phyloP scores from a whole-genome alignment of 2,797 vertebrate genomes.

The Xerus rutilus region DNA sequence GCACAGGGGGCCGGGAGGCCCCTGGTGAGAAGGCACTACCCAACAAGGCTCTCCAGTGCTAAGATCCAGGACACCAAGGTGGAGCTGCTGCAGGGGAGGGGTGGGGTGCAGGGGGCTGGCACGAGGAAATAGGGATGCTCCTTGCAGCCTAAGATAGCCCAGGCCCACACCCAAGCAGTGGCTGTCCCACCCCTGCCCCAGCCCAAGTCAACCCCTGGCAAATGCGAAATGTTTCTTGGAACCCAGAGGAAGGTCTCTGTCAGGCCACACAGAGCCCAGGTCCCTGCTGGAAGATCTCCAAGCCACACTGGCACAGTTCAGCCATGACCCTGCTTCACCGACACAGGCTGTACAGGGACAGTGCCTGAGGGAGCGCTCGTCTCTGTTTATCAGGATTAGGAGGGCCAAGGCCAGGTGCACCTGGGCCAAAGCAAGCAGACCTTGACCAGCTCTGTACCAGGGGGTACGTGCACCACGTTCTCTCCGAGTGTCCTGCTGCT shows the following conservation, averaged over 20 bases:
- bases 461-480: conserved; percentile 30
- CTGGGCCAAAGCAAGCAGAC: conserved; percentile 58
- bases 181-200: not conserved
- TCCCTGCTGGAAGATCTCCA: conserved; percentile 36
- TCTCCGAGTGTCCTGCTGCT: not conserved
- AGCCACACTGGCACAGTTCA: not conserved
- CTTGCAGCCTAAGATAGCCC: conserved; percentile 7
- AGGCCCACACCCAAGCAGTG: conserved; percentile 3
- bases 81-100: too few relatives aligned
- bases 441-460: conserved; percentile 36
- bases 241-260: conserved; percentile 2
- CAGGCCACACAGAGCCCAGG: not conserved
- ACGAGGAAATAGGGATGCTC: not conserved
- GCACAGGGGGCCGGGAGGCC: not conserved
- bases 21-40: not conserved
- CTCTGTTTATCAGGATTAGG: conserved; percentile 40
- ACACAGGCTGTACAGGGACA: not conserved
- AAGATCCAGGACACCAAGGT: not conserved
- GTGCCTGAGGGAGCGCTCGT: not conserved
- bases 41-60: not conserved
- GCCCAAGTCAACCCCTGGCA: conserved; percentile 17
- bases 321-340: not conserved
- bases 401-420: conserved; percentile 13
- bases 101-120: too few relatives aligned
- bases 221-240: conserved; percentile 31